Conservation (phyloP, 1,140 invertebrate genomes). For the Diuraphis noxia region DNA sequence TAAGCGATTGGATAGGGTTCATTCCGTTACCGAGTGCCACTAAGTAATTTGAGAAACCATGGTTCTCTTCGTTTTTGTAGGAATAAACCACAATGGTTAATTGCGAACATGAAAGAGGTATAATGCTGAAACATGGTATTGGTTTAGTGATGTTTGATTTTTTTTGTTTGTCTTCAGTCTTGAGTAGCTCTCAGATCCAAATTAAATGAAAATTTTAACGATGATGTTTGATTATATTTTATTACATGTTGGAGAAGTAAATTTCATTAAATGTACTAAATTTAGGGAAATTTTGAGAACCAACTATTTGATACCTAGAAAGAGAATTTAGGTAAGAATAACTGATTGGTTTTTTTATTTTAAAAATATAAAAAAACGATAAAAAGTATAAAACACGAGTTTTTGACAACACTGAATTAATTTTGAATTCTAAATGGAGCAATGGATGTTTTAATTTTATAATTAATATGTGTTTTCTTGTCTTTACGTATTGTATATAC, state of each 20-base stretch:
- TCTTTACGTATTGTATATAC: too few relatives aligned
- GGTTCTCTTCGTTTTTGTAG: not conserved
- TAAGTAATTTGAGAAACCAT: not conserved
- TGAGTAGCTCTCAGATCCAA: too few relatives aligned
- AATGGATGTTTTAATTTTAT: too few relatives aligned
- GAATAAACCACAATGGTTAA: not conserved
- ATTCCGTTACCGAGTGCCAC: not conserved
- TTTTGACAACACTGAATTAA: too few relatives aligned
- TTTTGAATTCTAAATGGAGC: too few relatives aligned
- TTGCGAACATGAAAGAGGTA: not conserved
- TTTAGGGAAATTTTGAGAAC: not conserved
- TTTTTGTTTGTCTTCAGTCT: not conserved
- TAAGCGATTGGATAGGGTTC: not conserved
- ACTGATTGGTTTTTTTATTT: too few relatives aligned
- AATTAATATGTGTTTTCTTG: too few relatives aligned
- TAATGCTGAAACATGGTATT: too few relatives aligned
- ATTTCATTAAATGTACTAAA: not conserved
- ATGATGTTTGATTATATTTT: not conserved
- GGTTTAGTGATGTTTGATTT: not conserved
- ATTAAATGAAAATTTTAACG: not conserved
- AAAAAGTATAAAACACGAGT: too few relatives aligned
- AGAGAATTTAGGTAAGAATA: too few relatives aligned
- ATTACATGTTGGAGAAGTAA: not conserved
- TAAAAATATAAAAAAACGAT: too few relatives aligned
- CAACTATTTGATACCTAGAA: too few relatives aligned